Evolutionary conservation across 2,797 vertebrate species (phyloP), one percentile per base, ranked within the genome.

Genomic region (Lycodopsis pacificus): DNA sequence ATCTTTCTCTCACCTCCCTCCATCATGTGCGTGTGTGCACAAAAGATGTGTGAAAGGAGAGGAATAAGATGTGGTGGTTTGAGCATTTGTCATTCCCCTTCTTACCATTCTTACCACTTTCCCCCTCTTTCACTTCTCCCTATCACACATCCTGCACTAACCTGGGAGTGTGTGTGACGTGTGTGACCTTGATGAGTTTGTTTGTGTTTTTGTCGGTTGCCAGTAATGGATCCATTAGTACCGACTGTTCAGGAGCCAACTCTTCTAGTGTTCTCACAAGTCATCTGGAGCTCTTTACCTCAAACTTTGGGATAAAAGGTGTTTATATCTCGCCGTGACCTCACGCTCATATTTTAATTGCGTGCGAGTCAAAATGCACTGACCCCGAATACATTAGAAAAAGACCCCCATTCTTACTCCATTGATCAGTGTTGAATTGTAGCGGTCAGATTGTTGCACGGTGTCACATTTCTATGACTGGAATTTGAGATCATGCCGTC

Each of bases 391-490:
- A 71, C 70, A 57, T 44, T 20, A 81, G 64, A 5, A 81, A 64
- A 5, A 44, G 19, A 17, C 34, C 36, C 20, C 9, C 5, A 30
- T 51, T 70, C 40, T 63, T 46, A 44, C 64, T 76, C 69, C 20
- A 61, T 73, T 76, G 51, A 87, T 54, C 65, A 44, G 68, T 67
- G 81, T 67, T 87, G 75, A 86, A 85, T 82, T 75, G 73, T 69
- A 59, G 68, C 36, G 36, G 81, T 92, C 79, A 88, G 86, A 90
- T 92, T 91, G 90, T 89, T 65, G 65, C 65, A 48, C 2, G 84
- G 93, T 95, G 87, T 95, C 93, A 85, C 78, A 72, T 95, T 91
- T 92, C 94, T 82, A 36, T 86, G 90, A 88, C 81, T 85, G 88
- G 89, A 95, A 94, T 93, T 90, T 93, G 94, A 95, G 92, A 91